Conservation (phyloP, 2,797 vertebrate species). For the Malurus leucopterus region DNA sequence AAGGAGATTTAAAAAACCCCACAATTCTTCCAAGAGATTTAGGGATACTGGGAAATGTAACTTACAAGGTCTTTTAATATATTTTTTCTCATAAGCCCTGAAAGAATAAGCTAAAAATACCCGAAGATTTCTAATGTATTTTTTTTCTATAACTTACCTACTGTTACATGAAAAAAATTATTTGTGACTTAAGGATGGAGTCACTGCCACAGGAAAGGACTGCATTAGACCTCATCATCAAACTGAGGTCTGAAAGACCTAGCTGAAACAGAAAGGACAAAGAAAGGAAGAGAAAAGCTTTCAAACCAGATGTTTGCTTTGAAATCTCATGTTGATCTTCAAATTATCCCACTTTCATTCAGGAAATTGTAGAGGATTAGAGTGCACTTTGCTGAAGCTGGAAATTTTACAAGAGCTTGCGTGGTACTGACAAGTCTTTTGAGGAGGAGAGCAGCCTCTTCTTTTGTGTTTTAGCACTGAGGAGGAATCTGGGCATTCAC, state of each 20-base stretch:
- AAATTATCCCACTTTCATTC: not conserved
- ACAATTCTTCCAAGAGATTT: not conserved
- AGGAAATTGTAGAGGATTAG: not conserved
- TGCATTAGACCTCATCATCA: not conserved
- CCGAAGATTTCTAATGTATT: not conserved
- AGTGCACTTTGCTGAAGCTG: not conserved
- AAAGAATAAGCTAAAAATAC: not conserved
- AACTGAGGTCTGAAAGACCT: not conserved
- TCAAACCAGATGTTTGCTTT: not conserved
- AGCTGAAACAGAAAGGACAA: not conserved
- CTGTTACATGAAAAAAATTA: not conserved
- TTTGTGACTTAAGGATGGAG: constrained; percentile 3
- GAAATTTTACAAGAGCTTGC: not conserved
- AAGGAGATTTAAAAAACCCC: not conserved
- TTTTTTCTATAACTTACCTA: not conserved
- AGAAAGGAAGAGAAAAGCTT: not conserved
- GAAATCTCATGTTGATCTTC: not conserved
- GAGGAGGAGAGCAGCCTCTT: not conserved
- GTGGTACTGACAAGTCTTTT: not conserved
- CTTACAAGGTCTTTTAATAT: not conserved
- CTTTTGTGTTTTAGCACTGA: not conserved
- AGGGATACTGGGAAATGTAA: not conserved
- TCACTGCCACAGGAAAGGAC: not conserved
- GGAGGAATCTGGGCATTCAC: not conserved
- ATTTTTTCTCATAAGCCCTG: not conserved